These are phyloP conservation scores for Heliconius sara DNA, from an alignment of 2,888 invertebrate species.

Conservation along the genomic window DNA sequence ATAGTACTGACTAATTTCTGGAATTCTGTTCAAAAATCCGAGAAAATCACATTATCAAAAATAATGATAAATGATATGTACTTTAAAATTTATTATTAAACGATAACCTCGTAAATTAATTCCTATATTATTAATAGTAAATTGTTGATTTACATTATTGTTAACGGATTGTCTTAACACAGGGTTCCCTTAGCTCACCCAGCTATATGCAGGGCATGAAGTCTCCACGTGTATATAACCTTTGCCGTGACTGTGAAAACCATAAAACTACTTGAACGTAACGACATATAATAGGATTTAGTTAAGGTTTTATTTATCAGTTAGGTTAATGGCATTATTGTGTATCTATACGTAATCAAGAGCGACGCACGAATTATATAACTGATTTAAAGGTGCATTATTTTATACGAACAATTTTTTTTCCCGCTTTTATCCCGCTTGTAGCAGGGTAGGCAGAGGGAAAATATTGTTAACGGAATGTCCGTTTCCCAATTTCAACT, in stretches of 20 bases:
- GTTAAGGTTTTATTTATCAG: conserved; percentile 27
- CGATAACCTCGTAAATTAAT: background rate
- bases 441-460: too few species aligned
- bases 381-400: background rate
- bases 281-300: conserved; percentile 23
- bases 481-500: too few species aligned
- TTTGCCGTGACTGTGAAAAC: conserved; percentile 25
- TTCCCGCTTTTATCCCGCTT: too few species aligned
- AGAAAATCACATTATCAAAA: background rate
- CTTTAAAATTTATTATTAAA: background rate
- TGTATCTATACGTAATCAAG: conserved; percentile 16
- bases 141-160: too few species aligned
- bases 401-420: background rate
- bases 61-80: background rate
- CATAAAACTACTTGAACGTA: conserved; percentile 15
- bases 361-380: background rate
- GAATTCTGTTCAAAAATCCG: background rate
- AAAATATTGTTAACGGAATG: too few species aligned
- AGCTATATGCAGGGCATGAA: too few species aligned
- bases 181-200: background rate
- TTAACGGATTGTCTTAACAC: background rate
- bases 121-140: background rate
- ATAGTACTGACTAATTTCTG: background rate
- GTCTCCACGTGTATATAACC: background rate
- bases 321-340: conserved; percentile 23